Conservation (phyloP, 1,140 invertebrate genomes). For the Drosophila truncata region DNA sequence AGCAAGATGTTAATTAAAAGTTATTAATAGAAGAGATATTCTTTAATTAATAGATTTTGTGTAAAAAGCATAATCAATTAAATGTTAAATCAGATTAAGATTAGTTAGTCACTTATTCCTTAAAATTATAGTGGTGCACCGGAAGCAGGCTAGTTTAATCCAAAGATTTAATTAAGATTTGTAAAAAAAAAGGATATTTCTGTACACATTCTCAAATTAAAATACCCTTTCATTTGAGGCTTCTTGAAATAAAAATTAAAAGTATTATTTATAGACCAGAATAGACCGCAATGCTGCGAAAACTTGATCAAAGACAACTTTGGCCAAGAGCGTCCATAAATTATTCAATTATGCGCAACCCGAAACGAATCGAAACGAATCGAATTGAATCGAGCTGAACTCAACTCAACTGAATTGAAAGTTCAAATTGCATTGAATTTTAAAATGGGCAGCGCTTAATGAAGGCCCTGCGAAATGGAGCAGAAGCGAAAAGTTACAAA, state of each 20-base stretch:
- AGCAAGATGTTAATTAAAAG: neutral
- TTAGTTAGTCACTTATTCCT: neutral
- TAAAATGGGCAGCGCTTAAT: constrained; percentile 77
- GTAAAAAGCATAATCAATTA: neutral
- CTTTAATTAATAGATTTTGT: neutral
- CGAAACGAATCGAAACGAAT: constrained; percentile 46
- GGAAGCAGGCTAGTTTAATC: too few species aligned
- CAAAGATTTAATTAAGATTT: too few species aligned
- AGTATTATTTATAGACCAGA: constrained; percentile 14
- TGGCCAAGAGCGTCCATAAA: constrained; percentile 60
- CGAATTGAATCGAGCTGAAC: constrained; percentile 39
- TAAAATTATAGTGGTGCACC: too few species aligned
- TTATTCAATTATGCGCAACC: constrained; percentile 81
- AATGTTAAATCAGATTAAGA: neutral
- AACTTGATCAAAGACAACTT: constrained; percentile 70
- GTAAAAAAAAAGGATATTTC: neutral
- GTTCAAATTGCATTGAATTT: constrained; percentile 82
- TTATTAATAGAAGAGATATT: neutral
- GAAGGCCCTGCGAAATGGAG: constrained; percentile 70
- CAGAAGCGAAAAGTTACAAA: constrained; percentile 49
- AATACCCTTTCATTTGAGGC: neutral
- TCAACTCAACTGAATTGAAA: constrained; percentile 54
- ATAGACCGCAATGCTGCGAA: constrained; percentile 24
- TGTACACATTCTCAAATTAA: neutral
- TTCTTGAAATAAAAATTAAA: constrained; percentile 8